Conservation (phyloP, 1,140 invertebrate genomes). For the Caenorhabditis elegans region WBcel235 BX284602.5:13151501-13152000, state of each 20-base stretch:
- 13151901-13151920: not conserved
- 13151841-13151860: not conserved
- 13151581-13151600: conserved; percentile 9
- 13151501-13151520: too few relatives aligned
- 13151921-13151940: not conserved
- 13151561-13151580: conserved; percentile 19
- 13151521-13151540: too few relatives aligned
- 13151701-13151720: conserved; percentile 28
- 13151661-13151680: conserved; percentile 17
- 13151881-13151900: not conserved
- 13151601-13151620: conserved; percentile 16
- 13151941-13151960: conserved; percentile 17
- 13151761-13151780: conserved; percentile 12
- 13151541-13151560: conserved; percentile 18
- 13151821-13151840: not conserved
- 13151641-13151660: too few relatives aligned
- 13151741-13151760: too few relatives aligned
- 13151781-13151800: not conserved
- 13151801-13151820: not conserved
- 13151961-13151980: conserved; percentile 7
- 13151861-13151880: not conserved
- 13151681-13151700: not conserved
- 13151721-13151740: too few relatives aligned
- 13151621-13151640: not conserved
- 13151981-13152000: not conserved